Base-by-base conservation (phyloP, 2,888 invertebrate species). In the Acanthosepion pharaonis region DNA sequence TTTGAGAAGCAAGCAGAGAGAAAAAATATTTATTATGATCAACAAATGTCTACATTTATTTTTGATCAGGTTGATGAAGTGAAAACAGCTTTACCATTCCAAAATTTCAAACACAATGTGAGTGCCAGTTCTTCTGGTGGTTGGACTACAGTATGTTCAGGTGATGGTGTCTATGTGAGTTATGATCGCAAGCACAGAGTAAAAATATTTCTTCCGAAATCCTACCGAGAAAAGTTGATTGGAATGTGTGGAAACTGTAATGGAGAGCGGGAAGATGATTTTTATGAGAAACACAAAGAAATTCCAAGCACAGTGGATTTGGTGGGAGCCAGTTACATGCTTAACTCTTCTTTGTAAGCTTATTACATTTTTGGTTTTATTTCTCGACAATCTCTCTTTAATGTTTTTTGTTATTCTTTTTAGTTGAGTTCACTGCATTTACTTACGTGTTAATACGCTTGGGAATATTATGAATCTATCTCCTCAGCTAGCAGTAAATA, bases 151-250 rank as follows among this genome's bases (percentile, higher is more conserved):
- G 53, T 93, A n/a, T 93, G 93, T 48, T 93, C 93, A 49, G 93
- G 53, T n/a, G 93, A 93, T 51, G 93, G 93, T 15, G 51, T 93
- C 15, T 49, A 49, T 3, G 93, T 93, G 28, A 93, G 93, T 49
- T 93, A 93, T 93, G 93, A 93, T 53, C 49, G 93, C 51, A 93
- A 93, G n/a, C 93, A 93, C 49, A 49, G 93, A 51, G 53, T 93
- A 8, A 93, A 93, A 42, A 93, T 93, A 20, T 93, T 93, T 28
- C n/a, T 93, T n/a, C 93, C 93, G n/a, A 93, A 93, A 53, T 18
- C 49, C 5, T 93, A 93, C 93, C 93, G 93, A 28, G 49, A 53
- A 18, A 93, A 93, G 48, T 48, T 49, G 28, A 93, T n/a, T 28
- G 93, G 93, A 0, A 93, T 93, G 51, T 93, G 93, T 51, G 93